phyloP scores from a whole-genome alignment of 2,797 vertebrate genomes.

The Miichthys miiuy region DNA sequence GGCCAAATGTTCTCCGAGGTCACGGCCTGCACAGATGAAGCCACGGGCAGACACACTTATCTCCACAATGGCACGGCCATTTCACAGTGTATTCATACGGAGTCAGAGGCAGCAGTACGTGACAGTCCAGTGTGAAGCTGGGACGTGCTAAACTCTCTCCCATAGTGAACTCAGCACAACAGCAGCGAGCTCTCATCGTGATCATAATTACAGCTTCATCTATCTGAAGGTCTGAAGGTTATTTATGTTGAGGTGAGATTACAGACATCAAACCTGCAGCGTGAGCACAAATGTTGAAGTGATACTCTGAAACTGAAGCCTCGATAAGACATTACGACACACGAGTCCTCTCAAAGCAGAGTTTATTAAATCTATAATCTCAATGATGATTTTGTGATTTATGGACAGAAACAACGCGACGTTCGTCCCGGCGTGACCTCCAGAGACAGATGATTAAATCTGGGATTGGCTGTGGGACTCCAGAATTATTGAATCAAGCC shows the following conservation, averaged over 20 bases:
- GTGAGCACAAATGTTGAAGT: not conserved
- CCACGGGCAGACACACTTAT: constrained; percentile 11
- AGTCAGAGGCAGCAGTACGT: not conserved
- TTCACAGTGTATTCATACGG: constrained; percentile 30
- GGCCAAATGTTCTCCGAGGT: constrained; percentile 9
- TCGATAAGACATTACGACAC: not conserved
- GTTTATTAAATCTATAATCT: not conserved
- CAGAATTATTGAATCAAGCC: not conserved
- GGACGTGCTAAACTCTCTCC: not conserved
- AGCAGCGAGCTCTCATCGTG: constrained; percentile 1
- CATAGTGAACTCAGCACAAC: not conserved
- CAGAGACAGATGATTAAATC: constrained; percentile 5
- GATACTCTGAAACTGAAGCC: not conserved
- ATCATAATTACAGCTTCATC: not conserved
- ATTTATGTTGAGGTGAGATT: not conserved
- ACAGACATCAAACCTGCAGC: constrained; percentile 11
- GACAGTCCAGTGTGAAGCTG: constrained; percentile 1
- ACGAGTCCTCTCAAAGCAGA: not conserved
- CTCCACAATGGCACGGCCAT: not conserved
- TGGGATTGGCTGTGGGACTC: not conserved
- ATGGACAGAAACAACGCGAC: not conserved
- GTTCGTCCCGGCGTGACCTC: not conserved
- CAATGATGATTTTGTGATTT: constrained; percentile 10
- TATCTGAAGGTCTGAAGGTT: not conserved
- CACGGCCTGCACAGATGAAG: not conserved